Evolutionary conservation across 2,888 invertebrate species (phyloP).

Genomic region (Cryptus armator): DNA sequence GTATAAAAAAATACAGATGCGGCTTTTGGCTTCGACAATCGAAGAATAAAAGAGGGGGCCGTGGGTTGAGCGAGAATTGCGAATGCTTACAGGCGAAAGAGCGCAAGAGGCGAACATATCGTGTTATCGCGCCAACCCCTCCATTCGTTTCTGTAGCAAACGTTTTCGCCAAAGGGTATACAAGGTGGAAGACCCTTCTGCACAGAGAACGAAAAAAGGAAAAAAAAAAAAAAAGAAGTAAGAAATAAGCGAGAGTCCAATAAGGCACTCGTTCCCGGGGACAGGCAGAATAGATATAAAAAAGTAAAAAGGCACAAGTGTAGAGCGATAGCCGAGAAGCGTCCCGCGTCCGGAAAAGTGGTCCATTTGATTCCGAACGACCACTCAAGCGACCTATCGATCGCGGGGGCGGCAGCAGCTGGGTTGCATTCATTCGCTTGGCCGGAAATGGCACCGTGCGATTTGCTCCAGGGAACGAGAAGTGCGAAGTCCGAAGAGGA

Average conservation of each 20-base stretch:
- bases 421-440: slow-evolving; percentile 51
- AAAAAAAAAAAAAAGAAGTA: neutral
- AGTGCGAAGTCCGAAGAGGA: slow-evolving; percentile 39
- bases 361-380: slow-evolving; percentile 64
- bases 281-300: slow-evolving; percentile 25
- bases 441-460: slow-evolving; percentile 51
- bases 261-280: slow-evolving; percentile 12
- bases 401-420: slow-evolving; percentile 51
- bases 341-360: slow-evolving; percentile 58
- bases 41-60: neutral
- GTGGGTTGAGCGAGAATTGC: neutral
- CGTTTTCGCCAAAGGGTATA: neutral
- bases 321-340: slow-evolving; percentile 15
- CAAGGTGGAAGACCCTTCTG: neutral
- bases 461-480: slow-evolving; percentile 23
- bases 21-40: neutral
- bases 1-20: slow-evolving; percentile 1
- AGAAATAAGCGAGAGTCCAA: slow-evolving; percentile 20
- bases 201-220: slow-evolving; percentile 18
- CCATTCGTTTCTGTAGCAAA: too few relatives aligned
- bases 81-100: neutral
- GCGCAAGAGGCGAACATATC: neutral
- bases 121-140: neutral
- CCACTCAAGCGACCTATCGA: slow-evolving; percentile 61
- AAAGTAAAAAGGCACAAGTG: slow-evolving; percentile 18